Evolutionary conservation across 2,113 vertebrate species (phyloP).

Genomic region (Triplophysa dalaica): DNA sequence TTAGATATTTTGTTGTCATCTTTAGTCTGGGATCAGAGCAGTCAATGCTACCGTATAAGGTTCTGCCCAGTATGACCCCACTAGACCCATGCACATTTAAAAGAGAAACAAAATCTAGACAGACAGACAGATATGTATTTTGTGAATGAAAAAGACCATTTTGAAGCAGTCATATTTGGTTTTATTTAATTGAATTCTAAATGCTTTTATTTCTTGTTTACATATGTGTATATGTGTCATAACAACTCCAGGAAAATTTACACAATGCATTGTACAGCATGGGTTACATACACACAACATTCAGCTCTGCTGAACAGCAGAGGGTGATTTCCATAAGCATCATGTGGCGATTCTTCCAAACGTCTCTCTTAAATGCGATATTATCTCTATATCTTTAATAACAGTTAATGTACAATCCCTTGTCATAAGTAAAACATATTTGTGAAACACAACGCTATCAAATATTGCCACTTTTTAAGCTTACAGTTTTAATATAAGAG

Average conservation of each 20-base stretch:
- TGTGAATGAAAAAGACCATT: background rate
- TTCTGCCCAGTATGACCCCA: background rate
- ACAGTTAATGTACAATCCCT: conserved; percentile 15
- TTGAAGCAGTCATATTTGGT: conserved; percentile 63
- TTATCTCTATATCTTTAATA: conserved; percentile 16
- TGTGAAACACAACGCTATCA: conserved; percentile 20
- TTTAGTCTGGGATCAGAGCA: background rate
- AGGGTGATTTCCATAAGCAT: conserved; percentile 50
- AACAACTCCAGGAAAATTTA: conserved; percentile 77
- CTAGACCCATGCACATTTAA: background rate
- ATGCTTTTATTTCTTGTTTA: conserved; percentile 64
- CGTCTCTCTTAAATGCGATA: conserved; percentile 40
- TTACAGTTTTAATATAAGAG: conserved; percentile 11
- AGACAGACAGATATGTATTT: background rate
- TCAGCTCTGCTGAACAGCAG: conserved; percentile 59
- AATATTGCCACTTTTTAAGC: conserved; percentile 23
- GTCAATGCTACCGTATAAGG: background rate
- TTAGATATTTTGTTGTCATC: background rate
- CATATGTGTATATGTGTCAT: conserved; percentile 66
- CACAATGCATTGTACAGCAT: conserved; percentile 76
- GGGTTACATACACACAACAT: conserved; percentile 72
- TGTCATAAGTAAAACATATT: conserved; percentile 17
- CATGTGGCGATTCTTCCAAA: conserved; percentile 56
- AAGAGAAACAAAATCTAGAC: background rate
- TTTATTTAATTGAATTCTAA: conserved; percentile 70